phyloP scores from a whole-genome alignment of 2,888 invertebrate genomes.

The Agrotis exclamationis region DNA sequence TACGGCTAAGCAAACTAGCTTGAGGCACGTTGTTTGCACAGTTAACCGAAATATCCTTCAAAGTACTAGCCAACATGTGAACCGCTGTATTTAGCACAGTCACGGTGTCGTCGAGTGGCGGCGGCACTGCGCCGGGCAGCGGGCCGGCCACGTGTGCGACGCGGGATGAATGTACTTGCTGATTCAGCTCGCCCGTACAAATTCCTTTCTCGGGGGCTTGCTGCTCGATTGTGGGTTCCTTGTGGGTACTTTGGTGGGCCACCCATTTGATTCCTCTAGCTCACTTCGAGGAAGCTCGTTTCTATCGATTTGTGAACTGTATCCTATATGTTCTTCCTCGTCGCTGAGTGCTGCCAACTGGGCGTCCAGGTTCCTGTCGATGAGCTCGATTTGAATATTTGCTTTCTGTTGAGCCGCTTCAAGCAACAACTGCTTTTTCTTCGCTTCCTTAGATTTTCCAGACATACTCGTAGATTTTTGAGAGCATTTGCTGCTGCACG shows the following conservation, averaged over 20 bases:
- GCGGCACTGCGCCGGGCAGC: too few species aligned
- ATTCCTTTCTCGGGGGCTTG: slow-evolving; percentile 5
- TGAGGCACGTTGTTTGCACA: slow-evolving; percentile 6
- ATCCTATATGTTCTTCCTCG: too few species aligned
- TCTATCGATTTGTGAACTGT: too few species aligned
- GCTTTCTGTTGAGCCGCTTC: neutral
- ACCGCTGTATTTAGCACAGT: too few species aligned
- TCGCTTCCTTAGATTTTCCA: neutral
- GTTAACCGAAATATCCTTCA: too few species aligned
- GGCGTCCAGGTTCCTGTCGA: neutral
- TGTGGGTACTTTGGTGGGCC: neutral
- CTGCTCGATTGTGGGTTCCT: slow-evolving; percentile 2
- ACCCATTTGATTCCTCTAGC: slow-evolving; percentile 3
- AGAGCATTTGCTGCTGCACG: neutral
- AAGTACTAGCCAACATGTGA: too few species aligned
- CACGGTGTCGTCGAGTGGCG: too few species aligned
- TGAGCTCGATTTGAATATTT: neutral
- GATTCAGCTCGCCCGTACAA: neutral
- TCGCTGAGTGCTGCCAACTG: too few species aligned
- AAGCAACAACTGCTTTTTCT: neutral
- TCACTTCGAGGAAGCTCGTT: slow-evolving; percentile 5
- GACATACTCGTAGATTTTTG: neutral
- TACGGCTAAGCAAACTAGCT: slow-evolving; percentile 2
- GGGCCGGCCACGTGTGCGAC: too few species aligned
- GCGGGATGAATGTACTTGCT: too few species aligned